Evolutionary conservation across 2,888 invertebrate species (phyloP).

Genomic region (Callyntrura sp.): DNA sequence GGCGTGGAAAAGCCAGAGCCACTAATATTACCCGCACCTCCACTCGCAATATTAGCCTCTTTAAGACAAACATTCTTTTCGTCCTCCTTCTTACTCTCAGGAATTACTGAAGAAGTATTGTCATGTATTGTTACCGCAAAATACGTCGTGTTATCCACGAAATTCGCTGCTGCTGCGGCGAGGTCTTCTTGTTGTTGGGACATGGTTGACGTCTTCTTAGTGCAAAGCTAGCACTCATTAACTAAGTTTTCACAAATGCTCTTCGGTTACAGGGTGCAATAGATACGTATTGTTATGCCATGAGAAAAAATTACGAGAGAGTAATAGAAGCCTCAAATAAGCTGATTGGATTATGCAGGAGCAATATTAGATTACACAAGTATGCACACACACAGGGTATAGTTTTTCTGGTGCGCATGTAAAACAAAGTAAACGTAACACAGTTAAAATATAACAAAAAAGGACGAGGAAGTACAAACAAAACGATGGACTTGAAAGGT

Average conservation of each 20-base stretch:
- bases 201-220: not conserved
- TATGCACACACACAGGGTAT: no score
- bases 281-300: no score
- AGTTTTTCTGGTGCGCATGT: no score
- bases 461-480: not conserved
- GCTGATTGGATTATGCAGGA: conserved; percentile 54
- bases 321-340: conserved; percentile 47
- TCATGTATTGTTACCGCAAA: not conserved
- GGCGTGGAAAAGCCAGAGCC: not conserved
- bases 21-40: no score
- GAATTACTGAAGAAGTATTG: not conserved
- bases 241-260: no score
- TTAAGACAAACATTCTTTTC: not conserved
- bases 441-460: no score
- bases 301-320: no score
- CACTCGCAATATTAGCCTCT: not conserved
- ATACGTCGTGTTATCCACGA: not conserved
- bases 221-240: not conserved
- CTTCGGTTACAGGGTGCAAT: no score
- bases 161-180: not conserved
- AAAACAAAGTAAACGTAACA: no score
- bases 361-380: conserved; percentile 64
- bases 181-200: not conserved
- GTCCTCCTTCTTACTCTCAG: no score
- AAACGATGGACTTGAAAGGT: no score